Evolutionary conservation across 2,797 vertebrate genomes (phyloP), one percentile per base, ranked within the genome.

Genomic region (Rhabdomys pumilio): DNA sequence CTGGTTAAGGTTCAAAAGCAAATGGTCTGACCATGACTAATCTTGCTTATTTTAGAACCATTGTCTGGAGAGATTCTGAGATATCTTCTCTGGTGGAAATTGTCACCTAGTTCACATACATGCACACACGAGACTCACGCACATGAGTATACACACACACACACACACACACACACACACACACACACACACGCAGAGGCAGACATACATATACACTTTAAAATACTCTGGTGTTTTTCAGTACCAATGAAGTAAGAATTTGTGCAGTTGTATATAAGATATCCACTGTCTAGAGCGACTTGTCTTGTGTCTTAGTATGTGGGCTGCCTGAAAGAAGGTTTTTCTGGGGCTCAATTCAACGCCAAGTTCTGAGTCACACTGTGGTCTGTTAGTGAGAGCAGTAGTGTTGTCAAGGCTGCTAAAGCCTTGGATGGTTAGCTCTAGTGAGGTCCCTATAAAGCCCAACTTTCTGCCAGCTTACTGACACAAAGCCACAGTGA

Each of bases 1-100:
- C 61, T 59, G 57, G n/a, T 76, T 83, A 72, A 82, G 53, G 31
- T 53, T 93, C 73, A 29, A 11, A 82, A 59, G 59, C 82, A 92
- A 94, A 96, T 96, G 91, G 90, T 84, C 34, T 24, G 65, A 44
- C 93, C 89, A 50, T 6, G 12, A 97, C 79, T 96, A 96, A 94
- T 97, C 93, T 94, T 96, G 63, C 96, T 98, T 97, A 95, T 96
- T 96, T 97, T 96, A 94, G 97, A 97, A 97, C 92, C 93, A 97
- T 87, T 96, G 90, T 98, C 96, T 95, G 95, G 86, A 85, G 96
- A 98, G 97, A 97, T 96, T 94, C 59, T 72, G 77, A 69, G n/a
- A 81, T 81, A 81, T 9, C 19, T 82, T 31, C 38, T 44, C n/a
- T 72, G 26, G 38, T 83, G 81, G 91, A 97, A 98, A 97, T 96